These are phyloP conservation scores for Orius laevigatus DNA, from an alignment of 1,140 invertebrate genomes.

Conservation along the genomic window DNA sequence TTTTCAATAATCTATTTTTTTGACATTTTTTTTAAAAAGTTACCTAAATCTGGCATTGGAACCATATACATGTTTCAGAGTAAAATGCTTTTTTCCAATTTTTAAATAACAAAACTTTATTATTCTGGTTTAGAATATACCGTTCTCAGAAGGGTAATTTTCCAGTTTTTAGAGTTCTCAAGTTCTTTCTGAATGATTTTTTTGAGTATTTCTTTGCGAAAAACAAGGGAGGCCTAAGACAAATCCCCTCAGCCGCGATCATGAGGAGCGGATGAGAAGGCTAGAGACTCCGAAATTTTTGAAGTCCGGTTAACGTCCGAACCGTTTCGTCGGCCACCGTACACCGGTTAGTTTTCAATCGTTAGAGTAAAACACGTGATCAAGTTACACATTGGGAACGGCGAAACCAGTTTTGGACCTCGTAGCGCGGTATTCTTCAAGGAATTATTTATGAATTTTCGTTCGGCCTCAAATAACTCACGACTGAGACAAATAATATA, in stretches of 20 bases:
- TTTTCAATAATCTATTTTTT: too few species aligned
- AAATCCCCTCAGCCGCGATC: background rate
- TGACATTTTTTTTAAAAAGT: too few species aligned
- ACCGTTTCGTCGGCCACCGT: conserved; percentile 1
- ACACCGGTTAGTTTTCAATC: too few species aligned
- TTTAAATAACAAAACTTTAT: conserved; percentile 10
- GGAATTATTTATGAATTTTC: too few species aligned
- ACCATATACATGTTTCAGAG: too few species aligned
- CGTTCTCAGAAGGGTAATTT: too few species aligned
- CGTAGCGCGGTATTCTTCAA: conserved; percentile 40
- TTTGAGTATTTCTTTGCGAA: conserved; percentile 13
- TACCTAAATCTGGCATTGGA: too few species aligned
- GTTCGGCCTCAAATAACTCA: conserved; percentile 43
- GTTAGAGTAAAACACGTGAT: conserved; percentile 35
- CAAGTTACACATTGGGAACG: conserved; percentile 40
- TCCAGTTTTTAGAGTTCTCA: too few species aligned
- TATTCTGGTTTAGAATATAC: too few species aligned
- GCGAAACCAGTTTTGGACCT: conserved; percentile 41
- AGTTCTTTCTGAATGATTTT: conserved; percentile 15
- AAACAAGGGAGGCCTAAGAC: conserved; percentile 11
- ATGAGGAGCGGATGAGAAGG: conserved; percentile 10
- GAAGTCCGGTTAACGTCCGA: conserved; percentile 12
- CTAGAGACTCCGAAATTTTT: conserved; percentile 14
- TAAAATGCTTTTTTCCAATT: conserved; percentile 7
- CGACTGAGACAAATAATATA: conserved; percentile 42